A percentile compares a stretch with the other conserved stretches of the same genome.
Conservation (phyloP, 2,888 invertebrate genomes). For the Didymodactylos carnosus region DNA sequence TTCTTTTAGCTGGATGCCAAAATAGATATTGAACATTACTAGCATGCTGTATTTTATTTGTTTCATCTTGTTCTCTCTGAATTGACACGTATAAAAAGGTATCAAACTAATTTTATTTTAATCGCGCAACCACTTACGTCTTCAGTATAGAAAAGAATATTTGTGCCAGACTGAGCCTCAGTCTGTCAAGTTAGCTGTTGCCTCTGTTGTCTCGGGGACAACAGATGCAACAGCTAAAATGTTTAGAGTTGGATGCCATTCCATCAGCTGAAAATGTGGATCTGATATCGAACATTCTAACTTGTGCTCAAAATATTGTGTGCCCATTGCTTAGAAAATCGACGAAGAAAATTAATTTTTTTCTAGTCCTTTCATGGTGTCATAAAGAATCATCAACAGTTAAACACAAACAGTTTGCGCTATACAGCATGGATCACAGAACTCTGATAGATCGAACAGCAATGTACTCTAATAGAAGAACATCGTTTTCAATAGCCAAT, state of each 20-base stretch:
- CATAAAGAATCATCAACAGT: too few species aligned
- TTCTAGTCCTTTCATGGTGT: too few species aligned
- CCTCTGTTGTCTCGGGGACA: too few species aligned
- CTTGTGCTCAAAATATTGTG: neutral
- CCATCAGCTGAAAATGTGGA: neutral
- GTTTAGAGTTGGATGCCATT: neutral
- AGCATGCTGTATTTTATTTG: constrained; percentile 1
- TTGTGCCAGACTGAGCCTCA: neutral
- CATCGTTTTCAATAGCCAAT: too few species aligned
- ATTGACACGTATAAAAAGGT: neutral
- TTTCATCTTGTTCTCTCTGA: constrained; percentile 12
- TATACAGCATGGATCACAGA: too few species aligned
- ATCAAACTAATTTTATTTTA: too few species aligned
- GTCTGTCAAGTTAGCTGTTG: too few species aligned
- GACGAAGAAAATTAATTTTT: too few species aligned
- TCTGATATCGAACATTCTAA: neutral
- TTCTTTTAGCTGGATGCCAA: constrained; percentile 69
- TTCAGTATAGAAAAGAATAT: neutral
- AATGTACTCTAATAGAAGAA: too few species aligned
- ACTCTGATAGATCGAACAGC: too few species aligned
- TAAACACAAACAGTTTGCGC: too few species aligned
- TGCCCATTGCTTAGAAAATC: too few species aligned
- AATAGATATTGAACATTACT: constrained; percentile 21
- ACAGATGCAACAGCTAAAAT: neutral
- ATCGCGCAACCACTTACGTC: neutral